Conservation (phyloP, 2,113 vertebrate genomes). For the Syrmaticus mikado region DNA sequence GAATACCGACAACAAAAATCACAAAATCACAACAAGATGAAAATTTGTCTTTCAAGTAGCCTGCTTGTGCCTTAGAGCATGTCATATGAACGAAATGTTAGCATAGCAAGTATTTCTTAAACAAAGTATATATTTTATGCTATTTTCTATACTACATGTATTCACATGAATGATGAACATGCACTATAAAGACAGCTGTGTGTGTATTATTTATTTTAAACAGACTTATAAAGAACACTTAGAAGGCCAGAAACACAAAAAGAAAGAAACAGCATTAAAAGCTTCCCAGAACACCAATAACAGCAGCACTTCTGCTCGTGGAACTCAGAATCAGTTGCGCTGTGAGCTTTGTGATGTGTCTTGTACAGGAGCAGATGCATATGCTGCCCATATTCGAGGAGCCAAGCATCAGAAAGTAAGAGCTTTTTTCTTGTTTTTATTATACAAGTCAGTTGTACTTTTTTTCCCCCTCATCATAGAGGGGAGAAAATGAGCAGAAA, state of each 20-base stretch:
- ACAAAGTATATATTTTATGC: neutral
- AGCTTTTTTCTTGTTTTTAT: neutral
- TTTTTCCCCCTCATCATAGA: neutral
- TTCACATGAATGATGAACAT: rapidly evolving
- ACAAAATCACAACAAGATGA: no score
- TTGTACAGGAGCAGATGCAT: conserved; percentile 96
- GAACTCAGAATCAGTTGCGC: conserved; percentile 95
- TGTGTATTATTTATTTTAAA: conserved; percentile 60
- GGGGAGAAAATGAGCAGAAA: neutral
- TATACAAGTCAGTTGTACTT: no score
- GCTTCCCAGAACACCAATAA: conserved; percentile 89
- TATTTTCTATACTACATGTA: no score
- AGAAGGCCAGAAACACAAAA: conserved; percentile 99
- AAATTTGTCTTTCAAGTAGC: neutral
- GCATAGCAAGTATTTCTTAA: neutral
- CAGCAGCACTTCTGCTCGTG: conserved; percentile 84
- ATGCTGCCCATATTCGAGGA: conserved; percentile 96
- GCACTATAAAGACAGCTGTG: neutral
- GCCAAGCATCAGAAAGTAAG: conserved; percentile 98
- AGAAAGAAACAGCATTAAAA: conserved; percentile 96
- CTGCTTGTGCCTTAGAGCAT: neutral
- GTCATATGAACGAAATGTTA: neutral
- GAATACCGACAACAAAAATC: no score
- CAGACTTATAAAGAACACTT: conserved; percentile 99
- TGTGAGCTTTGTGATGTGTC: conserved; percentile 98